Conservation (phyloP, 2,113 vertebrate species). For the Python bivittatus region DNA sequence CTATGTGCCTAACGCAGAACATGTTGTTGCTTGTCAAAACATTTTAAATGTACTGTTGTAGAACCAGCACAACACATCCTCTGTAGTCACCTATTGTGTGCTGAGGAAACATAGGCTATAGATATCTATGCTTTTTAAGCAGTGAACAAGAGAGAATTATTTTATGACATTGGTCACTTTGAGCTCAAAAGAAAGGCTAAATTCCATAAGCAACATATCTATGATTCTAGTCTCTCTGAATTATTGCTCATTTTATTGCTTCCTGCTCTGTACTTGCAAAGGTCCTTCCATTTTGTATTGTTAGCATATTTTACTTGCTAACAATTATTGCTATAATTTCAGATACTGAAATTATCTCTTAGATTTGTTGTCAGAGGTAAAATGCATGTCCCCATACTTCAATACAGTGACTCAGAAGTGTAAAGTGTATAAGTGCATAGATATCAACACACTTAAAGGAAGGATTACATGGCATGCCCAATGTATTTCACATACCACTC, state of each 20-base stretch:
- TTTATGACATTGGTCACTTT: background rate
- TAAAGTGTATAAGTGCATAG: background rate
- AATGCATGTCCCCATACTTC: background rate
- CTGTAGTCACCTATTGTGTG: constrained; percentile 22
- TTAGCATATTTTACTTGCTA: constrained; percentile 57
- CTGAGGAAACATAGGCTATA: constrained; percentile 3
- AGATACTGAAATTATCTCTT: background rate
- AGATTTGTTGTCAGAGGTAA: background rate
- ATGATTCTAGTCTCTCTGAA: constrained; percentile 47
- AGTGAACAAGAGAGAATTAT: background rate
- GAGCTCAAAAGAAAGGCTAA: constrained; percentile 8
- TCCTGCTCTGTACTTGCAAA: constrained; percentile 22
- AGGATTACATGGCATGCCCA: no score
- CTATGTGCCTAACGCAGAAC: background rate
- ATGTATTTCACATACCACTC: no score
- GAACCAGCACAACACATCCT: background rate
- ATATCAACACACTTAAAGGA: no score
- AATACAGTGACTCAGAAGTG: background rate
- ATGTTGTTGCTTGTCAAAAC: constrained; percentile 13
- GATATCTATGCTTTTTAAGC: constrained; percentile 22
- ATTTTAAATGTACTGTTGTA: constrained; percentile 13
- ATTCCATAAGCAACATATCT: constrained; percentile 35
- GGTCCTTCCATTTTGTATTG: constrained; percentile 36
- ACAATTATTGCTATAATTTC: no score
- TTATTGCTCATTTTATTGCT: constrained; percentile 52